Evolutionary conservation across 1,140 invertebrate genomes (phyloP).

Genomic region (Orussus abietinus): DNA sequence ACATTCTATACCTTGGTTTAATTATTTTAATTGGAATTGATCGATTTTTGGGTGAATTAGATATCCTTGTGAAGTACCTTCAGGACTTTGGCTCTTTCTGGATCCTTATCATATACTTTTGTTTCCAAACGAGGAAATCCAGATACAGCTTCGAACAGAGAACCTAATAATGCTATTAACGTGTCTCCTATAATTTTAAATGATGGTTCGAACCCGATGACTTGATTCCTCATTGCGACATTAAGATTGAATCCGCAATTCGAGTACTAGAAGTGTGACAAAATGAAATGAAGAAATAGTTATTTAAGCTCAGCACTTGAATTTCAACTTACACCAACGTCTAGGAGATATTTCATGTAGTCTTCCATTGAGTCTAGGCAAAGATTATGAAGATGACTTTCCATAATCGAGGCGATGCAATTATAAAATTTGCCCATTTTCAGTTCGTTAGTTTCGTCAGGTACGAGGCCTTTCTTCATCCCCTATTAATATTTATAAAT

Average conservation of each 20-base stretch:
- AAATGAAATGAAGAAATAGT: constrained; percentile 9
- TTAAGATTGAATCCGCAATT: constrained; percentile 76
- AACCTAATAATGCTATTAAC: constrained; percentile 68
- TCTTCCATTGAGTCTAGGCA: constrained; percentile 77
- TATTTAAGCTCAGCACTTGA: background rate
- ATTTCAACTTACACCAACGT: constrained; percentile 63
- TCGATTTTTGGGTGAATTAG: constrained; percentile 2
- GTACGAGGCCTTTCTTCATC: constrained; percentile 70
- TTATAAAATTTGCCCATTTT: constrained; percentile 76
- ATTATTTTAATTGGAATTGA: too few relatives aligned
- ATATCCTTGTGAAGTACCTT: constrained; percentile 41
- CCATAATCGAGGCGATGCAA: constrained; percentile 82
- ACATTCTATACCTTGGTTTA: too few relatives aligned
- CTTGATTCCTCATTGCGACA: constrained; percentile 63
- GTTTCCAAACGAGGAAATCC: constrained; percentile 66
- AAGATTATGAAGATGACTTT: constrained; percentile 74
- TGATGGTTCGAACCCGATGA: constrained; percentile 74
- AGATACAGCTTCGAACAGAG: constrained; percentile 64
- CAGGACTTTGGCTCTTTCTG: constrained; percentile 32
- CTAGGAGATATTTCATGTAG: constrained; percentile 72
- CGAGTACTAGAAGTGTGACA: constrained; percentile 51
- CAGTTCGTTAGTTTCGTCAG: constrained; percentile 61
- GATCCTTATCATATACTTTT: constrained; percentile 58
- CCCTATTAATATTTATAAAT: constrained; percentile 53
- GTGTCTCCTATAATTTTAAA: constrained; percentile 71